These are phyloP conservation scores for Okapia johnstoni DNA, from an alignment of 2,113 vertebrate species.

Conservation along the genomic window DNA sequence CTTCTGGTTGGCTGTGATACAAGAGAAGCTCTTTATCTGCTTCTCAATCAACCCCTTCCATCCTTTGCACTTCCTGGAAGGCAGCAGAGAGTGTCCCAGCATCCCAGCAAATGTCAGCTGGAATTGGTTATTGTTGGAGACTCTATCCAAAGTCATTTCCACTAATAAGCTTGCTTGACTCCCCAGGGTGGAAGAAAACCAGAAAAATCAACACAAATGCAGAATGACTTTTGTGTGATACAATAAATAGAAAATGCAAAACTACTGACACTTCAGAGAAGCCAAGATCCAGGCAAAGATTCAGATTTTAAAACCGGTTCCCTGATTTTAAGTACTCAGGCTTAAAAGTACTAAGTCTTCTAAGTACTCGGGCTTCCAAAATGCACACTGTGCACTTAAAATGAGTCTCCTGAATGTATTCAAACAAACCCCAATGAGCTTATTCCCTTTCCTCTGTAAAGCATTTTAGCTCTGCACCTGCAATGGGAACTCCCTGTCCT, in stretches of 20 bases:
- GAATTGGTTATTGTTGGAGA: neutral
- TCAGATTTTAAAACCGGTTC: neutral
- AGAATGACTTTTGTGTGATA: neutral
- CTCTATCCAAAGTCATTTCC: slow-evolving; percentile 5
- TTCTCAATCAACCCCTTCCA: neutral
- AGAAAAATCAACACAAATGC: slow-evolving; percentile 20
- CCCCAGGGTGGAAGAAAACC: neutral
- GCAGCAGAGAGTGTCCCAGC: neutral
- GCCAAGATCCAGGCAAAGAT: neutral
- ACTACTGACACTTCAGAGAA: neutral
- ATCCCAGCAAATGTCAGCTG: neutral
- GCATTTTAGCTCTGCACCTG: neutral
- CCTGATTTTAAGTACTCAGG: neutral
- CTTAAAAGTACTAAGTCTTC: neutral
- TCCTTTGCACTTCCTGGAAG: neutral
- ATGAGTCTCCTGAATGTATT: neutral
- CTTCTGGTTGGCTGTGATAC: neutral
- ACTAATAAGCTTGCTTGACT: neutral
- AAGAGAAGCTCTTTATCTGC: neutral
- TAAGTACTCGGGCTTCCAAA: slow-evolving; percentile 1
- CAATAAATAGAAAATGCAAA: slow-evolving; percentile 19
- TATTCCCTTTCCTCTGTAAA: neutral
- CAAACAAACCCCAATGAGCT: neutral
- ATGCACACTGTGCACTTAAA: neutral
- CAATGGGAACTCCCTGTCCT: neutral